phyloP scores from a whole-genome alignment of 2,113 vertebrate genomes.

The Isurus oxyrinchus region DNA sequence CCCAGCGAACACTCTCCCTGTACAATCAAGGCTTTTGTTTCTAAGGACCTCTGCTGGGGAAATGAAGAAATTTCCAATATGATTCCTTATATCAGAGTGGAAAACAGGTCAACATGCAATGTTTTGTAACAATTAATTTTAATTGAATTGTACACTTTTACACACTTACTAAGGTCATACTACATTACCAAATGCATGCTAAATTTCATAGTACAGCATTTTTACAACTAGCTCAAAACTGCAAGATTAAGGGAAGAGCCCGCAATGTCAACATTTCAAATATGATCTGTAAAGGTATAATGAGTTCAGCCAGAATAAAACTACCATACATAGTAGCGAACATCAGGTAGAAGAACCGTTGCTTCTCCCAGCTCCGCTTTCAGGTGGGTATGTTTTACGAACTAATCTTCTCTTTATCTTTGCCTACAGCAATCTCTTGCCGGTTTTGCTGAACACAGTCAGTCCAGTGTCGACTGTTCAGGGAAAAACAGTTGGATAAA shows the following conservation, averaged over 20 bases:
- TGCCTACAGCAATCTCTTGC: neutral
- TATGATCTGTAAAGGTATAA: neutral
- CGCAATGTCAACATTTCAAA: neutral
- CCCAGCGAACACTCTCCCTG: neutral
- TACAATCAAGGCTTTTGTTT: neutral
- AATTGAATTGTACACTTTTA: neutral
- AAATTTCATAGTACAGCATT: neutral
- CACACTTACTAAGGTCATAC: neutral
- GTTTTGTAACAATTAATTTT: neutral
- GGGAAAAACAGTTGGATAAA: neutral
- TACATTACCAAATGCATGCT: neutral
- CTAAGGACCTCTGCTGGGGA: neutral
- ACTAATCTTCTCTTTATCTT: neutral
- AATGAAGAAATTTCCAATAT: neutral
- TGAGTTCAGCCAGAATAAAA: neutral
- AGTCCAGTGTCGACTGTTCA: neutral
- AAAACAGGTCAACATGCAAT: neutral
- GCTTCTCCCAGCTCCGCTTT: neutral
- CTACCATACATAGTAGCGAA: neutral
- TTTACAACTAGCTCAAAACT: neutral
- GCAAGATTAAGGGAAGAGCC: neutral
- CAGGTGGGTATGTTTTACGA: neutral
- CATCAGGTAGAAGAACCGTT: neutral
- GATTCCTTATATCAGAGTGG: neutral
- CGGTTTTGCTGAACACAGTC: neutral